Percentiles rank a stretch among this genome's conserved stretches.
Evolutionary conservation across 1,140 invertebrate species (phyloP).

Genomic region (Hyles euphorbiae): DNA sequence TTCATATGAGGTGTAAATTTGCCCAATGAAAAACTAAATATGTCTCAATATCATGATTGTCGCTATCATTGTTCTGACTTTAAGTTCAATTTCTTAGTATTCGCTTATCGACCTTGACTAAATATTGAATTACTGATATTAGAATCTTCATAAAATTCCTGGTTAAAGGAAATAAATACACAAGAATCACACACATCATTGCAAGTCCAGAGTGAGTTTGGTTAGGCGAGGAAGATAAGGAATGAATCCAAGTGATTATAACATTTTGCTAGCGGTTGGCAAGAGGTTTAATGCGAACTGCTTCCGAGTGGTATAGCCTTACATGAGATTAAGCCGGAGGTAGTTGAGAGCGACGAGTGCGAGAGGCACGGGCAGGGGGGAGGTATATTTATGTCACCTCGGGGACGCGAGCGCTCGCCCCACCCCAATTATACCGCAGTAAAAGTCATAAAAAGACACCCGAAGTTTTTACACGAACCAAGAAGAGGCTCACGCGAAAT

Average conservation of each 20-base stretch:
- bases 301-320: slow-evolving; percentile 58
- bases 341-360: slow-evolving; percentile 50
- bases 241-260: slow-evolving; percentile 1
- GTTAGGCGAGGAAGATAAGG: too few species aligned
- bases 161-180: too few species aligned
- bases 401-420: slow-evolving; percentile 67
- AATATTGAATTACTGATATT: too few species aligned
- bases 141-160: too few species aligned
- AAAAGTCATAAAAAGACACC: slow-evolving; percentile 75
- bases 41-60: too few species aligned
- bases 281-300: slow-evolving; percentile 52
- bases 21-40: too few species aligned
- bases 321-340: slow-evolving; percentile 67
- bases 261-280: slow-evolving; percentile 34
- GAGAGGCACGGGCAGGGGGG: slow-evolving; percentile 19
- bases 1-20: too few species aligned
- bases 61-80: too few species aligned
- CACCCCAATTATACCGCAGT: slow-evolving; percentile 75
- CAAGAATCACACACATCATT: too few species aligned
- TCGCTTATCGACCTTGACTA: too few species aligned
- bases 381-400: slow-evolving; percentile 74
- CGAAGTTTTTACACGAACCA: slow-evolving; percentile 74
- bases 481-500: slow-evolving; percentile 72
- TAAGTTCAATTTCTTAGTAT: too few species aligned
- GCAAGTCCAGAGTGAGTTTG: too few species aligned